phyloP scores from a whole-genome alignment of 2,113 vertebrate genomes.

The Pelecanus crispus region DNA sequence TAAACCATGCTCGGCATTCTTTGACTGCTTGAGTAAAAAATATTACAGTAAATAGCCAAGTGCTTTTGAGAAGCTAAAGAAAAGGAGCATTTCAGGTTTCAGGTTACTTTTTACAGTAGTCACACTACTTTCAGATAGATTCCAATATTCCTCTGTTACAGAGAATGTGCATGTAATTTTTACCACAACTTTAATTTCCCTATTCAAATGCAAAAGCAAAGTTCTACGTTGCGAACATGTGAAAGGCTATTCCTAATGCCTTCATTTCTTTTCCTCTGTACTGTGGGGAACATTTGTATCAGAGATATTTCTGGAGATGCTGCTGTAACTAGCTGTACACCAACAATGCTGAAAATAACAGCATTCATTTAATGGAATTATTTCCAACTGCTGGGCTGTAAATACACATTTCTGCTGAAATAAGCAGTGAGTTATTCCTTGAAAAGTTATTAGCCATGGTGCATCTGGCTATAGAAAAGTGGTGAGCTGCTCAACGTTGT shows the following conservation, averaged over 20 bases:
- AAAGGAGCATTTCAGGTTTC: neutral
- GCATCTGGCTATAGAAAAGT: neutral
- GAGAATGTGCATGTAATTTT: neutral
- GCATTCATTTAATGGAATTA: neutral
- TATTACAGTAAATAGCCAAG: neutral
- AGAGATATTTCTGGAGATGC: neutral
- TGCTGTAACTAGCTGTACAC: neutral
- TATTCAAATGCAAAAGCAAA: neutral
- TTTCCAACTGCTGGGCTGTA: neutral
- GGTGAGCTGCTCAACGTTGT: neutral
- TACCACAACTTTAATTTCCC: neutral
- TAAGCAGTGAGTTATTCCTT: neutral
- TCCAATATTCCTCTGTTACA: neutral
- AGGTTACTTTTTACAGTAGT: neutral
- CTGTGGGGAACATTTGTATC: neutral
- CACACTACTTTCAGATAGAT: neutral
- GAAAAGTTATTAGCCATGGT: neutral
- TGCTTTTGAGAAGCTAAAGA: neutral
- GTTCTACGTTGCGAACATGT: neutral
- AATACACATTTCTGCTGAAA: neutral
- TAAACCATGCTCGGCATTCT: neutral
- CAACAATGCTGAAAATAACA: neutral
- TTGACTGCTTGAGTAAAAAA: neutral
- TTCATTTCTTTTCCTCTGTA: neutral
- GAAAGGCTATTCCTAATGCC: neutral